Conservation (phyloP, 2,797 vertebrate genomes). For the Gallinago nigripennis region DNA sequence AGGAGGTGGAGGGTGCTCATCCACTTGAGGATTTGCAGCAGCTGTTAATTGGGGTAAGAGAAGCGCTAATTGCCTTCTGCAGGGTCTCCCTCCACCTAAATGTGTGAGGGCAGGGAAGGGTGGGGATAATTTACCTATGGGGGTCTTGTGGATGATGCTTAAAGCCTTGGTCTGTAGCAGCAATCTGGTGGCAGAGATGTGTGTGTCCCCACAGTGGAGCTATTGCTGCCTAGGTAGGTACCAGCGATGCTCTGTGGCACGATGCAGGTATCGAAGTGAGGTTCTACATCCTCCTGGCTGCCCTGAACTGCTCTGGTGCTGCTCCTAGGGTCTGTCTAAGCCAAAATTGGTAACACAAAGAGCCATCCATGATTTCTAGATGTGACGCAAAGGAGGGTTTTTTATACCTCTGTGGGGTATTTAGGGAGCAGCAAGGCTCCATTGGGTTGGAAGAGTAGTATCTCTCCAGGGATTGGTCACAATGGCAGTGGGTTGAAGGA, state of each 20-base stretch:
- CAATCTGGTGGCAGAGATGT: accelerated
- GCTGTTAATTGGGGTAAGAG: not conserved
- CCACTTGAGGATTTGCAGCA: not conserved
- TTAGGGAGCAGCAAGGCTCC: not conserved
- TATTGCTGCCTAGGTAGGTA: accelerated
- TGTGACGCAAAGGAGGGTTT: accelerated
- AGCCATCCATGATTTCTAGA: not conserved
- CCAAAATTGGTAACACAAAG: not conserved
- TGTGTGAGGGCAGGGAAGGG: too few relatives aligned
- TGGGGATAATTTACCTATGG: not conserved
- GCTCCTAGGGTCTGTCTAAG: not conserved
- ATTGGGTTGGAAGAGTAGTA: accelerated
- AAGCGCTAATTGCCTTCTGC: not conserved
- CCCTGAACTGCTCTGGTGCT: not conserved
- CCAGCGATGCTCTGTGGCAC: not conserved
- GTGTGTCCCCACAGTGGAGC: accelerated
- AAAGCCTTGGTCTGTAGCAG: not conserved
- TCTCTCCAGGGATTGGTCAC: accelerated
- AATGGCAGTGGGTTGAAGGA: not conserved
- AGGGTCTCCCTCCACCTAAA: too few relatives aligned
- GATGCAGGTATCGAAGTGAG: not conserved
- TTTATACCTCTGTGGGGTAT: not conserved
- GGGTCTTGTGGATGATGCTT: not conserved
- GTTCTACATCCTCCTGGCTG: not conserved
- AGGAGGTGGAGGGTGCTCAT: not conserved